Conservation (phyloP, 1,140 invertebrate genomes). For the Mylabris phalerata region DNA sequence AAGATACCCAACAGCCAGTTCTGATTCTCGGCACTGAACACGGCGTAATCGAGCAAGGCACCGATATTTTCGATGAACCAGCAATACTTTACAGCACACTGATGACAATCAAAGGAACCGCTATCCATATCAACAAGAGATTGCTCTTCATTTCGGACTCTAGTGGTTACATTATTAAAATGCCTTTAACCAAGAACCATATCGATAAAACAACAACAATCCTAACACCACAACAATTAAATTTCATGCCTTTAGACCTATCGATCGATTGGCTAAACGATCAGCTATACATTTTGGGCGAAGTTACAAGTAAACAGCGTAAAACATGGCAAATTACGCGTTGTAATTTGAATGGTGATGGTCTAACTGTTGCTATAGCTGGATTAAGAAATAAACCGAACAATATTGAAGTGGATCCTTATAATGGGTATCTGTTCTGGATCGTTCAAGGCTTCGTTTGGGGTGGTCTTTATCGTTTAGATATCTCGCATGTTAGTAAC, state of each 20-base stretch:
- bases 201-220: conserved; percentile 43
- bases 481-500: conserved; percentile 66
- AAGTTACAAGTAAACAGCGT: conserved; percentile 43
- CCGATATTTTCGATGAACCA: conserved; percentile 59
- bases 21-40: conserved; percentile 65
- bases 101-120: conserved; percentile 53
- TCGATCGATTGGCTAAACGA: conserved; percentile 84
- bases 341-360: conserved; percentile 64
- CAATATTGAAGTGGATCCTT: conserved; percentile 83
- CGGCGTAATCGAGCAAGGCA: conserved; percentile 60
- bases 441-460: conserved; percentile 48
- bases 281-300: conserved; percentile 70
- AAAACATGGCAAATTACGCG: conserved; percentile 63
- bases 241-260: conserved; percentile 57
- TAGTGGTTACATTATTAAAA: conserved; percentile 53
- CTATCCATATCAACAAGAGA: conserved; percentile 62
- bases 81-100: conserved; percentile 48
- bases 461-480: conserved; percentile 69
- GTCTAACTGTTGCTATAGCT: conserved; percentile 58
- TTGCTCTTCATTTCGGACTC: conserved; percentile 70
- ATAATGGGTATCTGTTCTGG: conserved; percentile 89
- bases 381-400: conserved; percentile 59
- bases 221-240: conserved; percentile 49
- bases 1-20: conserved; percentile 56
- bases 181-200: conserved; percentile 40